Base-by-base conservation (phyloP, 1,140 invertebrate species). In the Rhizoglyphus robini region DNA sequence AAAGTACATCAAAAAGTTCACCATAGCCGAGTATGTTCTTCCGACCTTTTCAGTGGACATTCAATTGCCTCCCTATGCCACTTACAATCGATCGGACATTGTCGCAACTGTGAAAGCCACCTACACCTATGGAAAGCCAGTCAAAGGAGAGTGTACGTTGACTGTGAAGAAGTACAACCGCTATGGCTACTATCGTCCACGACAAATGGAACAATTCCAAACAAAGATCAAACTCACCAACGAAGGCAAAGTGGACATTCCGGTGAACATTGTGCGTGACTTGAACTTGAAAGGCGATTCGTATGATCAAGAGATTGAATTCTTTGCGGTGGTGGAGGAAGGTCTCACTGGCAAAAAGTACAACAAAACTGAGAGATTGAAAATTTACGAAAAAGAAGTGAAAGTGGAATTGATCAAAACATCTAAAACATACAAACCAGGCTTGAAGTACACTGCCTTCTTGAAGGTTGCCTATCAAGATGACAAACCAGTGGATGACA, bases 41-140 rank as follows among this genome's bases (percentile, higher is more conserved):
- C 93, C 93, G 0, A 92, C 94, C 71, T 96, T 93, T 76, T 83
- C 92, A 73, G 87, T 96, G 29, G 83, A 93, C 73, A 87, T 97
- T 20, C 81, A 95, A 25, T 81, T 88, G 0, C 85, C 88, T 1
- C 81, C 86, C 66, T 88, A 91, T 75, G 79, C 86, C 0, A 85
- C 87, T 1, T 86, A 90, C 72, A 85, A 84, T 64, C 85, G 90
- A 64, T 83, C 84, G 27, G 81, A 83, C 54, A 81, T 95, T 32
- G 81, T 79, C 15, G 85, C 85, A 5, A 87, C 85, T 27, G 80
- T 96, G 13, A 83, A 84, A 46, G 87, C 90, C 11, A 88, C 86
- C 68, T 88, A 88, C 71, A 85, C 84, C 11, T 88, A 90, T 75
- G 89, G 88, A 5, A 83, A 87, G 70, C 83, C 87, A 57, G 88